Evolutionary conservation across 2,113 vertebrate genomes (phyloP), one percentile per base, ranked within the genome.

Genomic region (Catharus minimus): DNA sequence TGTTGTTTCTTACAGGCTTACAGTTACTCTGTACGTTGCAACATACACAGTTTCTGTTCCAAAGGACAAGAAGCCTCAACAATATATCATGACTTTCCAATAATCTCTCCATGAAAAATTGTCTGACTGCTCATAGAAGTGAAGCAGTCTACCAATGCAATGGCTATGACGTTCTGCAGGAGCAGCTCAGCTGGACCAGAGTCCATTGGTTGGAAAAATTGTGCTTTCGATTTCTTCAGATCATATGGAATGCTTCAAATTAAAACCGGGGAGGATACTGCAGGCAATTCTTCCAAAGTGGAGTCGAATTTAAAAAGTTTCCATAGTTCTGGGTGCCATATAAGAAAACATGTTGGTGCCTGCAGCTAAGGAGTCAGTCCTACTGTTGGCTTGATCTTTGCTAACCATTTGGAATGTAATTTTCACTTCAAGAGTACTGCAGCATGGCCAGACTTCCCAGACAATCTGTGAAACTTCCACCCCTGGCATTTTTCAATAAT

Each of bases 31-130:
- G 47, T n/a, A 50, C 24, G 52, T 46, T 91, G 24, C 79, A 73
- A 79, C 1, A 3, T 44, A 30, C 57, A 88, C 15, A 46, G 33
- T 47, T 85, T 58, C 55, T 76, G 36, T 78, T 91, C 56, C 60
- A 74, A 80, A 86, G 82, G n/a, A 67, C 75, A 89, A 82, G 92
- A 91, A 77, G 8, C 21, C 66, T 91, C 47, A 71, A 8, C 39
- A 44, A 26, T 15, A 4, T 33, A 77, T 56, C 60, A 56, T 60
- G 19, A 20, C 22, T 74, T 80, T 95, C 73, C 74, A 86, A 80
- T 50, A 68, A 69, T 58, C 11, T 80, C 30, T 69, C 26, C 4
- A 19, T 13, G 32, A 66, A 89, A 69, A 92, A 67, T 43, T 56
- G 8, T n/a, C 43, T 61, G n/a, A 57, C 18, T 23, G 22, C 24